These are phyloP conservation scores for Fregata magnificens DNA, from an alignment of 2,113 vertebrate species.

Conservation along the genomic window DNA sequence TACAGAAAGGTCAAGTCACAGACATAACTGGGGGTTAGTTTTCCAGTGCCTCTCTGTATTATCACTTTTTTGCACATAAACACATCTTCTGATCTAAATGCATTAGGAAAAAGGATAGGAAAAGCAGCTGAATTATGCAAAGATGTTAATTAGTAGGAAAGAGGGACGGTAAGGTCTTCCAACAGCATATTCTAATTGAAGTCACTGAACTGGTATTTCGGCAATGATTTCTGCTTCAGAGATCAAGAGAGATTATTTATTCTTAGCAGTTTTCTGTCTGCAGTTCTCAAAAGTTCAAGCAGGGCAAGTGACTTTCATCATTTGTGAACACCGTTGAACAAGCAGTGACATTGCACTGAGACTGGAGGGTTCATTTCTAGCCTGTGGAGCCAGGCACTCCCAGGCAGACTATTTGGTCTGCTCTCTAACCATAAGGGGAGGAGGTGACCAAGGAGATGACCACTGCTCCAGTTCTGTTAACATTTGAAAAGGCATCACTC, in stretches of 20 bases:
- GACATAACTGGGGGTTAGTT: not conserved
- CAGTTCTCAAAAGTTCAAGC: conserved; percentile 10
- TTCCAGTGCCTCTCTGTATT: not conserved
- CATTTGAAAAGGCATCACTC: not conserved
- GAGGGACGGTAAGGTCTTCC: not conserved
- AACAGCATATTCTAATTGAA: conserved; percentile 49
- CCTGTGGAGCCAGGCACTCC: not conserved
- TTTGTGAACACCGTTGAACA: not conserved
- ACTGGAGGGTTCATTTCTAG: not conserved
- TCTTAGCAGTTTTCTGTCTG: not conserved
- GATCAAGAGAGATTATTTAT: conserved; percentile 47
- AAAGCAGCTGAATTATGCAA: not conserved
- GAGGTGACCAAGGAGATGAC: not conserved
- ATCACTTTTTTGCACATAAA: not conserved
- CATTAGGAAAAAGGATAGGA: not conserved
- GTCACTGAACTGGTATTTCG: conserved; percentile 38
- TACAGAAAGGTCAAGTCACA: not conserved
- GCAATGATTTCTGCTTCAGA: conserved; percentile 46
- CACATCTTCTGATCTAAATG: not conserved
- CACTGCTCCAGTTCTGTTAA: not conserved
- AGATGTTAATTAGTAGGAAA: conserved; percentile 4
- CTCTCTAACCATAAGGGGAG: not conserved
- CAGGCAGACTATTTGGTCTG: not conserved
- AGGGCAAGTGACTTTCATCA: conserved; percentile 8
- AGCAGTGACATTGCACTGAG: not conserved